A percentile compares a stretch with the other conserved stretches of the same genome.
Conservation (phyloP, 2,888 invertebrate genomes). For the Ceriagrion tenellum region DNA sequence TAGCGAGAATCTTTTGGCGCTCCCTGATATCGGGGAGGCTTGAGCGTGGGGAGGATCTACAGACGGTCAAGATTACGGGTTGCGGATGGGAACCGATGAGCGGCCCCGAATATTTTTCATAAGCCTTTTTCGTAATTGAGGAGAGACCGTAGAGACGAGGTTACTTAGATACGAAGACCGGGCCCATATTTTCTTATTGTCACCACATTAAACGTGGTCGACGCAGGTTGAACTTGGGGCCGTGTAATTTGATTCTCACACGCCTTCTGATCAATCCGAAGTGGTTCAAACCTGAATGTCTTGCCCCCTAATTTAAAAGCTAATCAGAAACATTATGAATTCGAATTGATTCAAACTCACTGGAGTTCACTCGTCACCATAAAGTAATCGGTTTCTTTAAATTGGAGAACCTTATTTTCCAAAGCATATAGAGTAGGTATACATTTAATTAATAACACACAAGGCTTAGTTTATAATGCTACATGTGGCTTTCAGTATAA, state of each 20-base stretch:
- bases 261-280: background rate
- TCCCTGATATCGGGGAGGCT: background rate
- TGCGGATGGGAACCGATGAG: constrained; percentile 23
- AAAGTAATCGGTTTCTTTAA: background rate
- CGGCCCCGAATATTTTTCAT: background rate
- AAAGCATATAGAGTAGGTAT: background rate
- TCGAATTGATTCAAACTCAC: background rate
- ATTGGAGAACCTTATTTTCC: background rate
- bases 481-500: too few relatives aligned
- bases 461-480: background rate
- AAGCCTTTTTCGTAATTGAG: background rate
- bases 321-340: background rate
- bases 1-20: constrained; percentile 37
- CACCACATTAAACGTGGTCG: background rate
- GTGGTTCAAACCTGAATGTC: too few relatives aligned
- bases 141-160: background rate
- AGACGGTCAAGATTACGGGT: constrained; percentile 41
- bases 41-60: background rate
- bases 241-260: background rate
- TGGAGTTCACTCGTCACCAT: background rate
- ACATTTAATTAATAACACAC: background rate
- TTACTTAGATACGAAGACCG: background rate
- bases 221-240: background rate
- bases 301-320: background rate
- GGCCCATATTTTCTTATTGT: background rate